Conservation (phyloP, 1,140 invertebrate species). For the Drosophila arizonae region DNA sequence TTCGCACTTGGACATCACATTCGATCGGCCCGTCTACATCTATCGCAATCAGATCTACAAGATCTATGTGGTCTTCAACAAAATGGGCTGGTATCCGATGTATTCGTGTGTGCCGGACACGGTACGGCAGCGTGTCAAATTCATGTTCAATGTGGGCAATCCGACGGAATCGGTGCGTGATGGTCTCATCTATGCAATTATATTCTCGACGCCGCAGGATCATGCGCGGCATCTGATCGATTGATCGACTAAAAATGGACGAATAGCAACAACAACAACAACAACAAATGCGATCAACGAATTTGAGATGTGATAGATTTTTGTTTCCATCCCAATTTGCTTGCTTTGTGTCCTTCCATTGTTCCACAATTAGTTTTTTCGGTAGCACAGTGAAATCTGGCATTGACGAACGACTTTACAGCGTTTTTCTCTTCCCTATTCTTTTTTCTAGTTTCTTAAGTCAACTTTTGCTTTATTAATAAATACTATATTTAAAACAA, state of each 20-base stretch:
- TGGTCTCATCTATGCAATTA: conserved; percentile 89
- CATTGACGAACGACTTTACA: no score
- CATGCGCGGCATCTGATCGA: conserved; percentile 64
- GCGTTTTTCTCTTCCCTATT: no score
- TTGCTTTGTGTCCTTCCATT: no score
- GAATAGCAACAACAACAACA: no score
- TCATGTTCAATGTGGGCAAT: conserved; percentile 89
- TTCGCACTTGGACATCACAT: conserved; percentile 89
- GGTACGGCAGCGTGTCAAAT: conserved; percentile 87
- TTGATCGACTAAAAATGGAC: conserved; percentile 11
- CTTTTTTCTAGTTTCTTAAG: neutral
- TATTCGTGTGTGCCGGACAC: conserved; percentile 86
- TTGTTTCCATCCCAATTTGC: neutral
- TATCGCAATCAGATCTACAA: conserved; percentile 90
- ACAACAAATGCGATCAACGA: neutral
- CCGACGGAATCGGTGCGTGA: conserved; percentile 87
- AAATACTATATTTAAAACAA: neutral
- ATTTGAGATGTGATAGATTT: conserved; percentile 37
- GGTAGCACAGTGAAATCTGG: no score
- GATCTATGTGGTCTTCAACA: conserved; percentile 91
- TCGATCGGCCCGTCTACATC: conserved; percentile 89
- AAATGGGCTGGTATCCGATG: conserved; percentile 90
- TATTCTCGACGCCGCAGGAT: conserved; percentile 85
- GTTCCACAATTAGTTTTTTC: neutral
- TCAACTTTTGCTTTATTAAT: conserved; percentile 1